A percentile compares a stretch with the other conserved stretches of the same genome.
phyloP scores from a whole-genome alignment of 1,140 invertebrate genomes.

The Lineus longissimus region DNA sequence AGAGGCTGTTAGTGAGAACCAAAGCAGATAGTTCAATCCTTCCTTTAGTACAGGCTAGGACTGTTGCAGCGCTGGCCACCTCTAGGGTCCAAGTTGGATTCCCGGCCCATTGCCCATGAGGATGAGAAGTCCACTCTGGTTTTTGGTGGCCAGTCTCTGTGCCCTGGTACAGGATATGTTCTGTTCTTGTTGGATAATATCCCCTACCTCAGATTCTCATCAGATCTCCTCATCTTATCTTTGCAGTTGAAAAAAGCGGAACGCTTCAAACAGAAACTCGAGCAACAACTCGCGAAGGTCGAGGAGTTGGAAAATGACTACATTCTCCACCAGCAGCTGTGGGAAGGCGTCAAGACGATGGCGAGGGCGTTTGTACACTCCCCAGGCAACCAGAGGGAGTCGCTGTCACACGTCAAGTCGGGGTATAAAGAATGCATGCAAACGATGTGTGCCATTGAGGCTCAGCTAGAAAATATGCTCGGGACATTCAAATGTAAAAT shows the following conservation, averaged over 20 bases:
- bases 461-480: slow-evolving; percentile 58
- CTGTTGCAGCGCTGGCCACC: no score
- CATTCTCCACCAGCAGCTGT: slow-evolving; percentile 54
- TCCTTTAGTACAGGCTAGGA: no score
- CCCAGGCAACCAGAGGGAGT: slow-evolving; percentile 54
- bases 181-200: no score
- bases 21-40: no score
- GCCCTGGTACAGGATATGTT: no score
- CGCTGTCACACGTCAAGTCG: slow-evolving; percentile 57
- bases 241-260: background rate
- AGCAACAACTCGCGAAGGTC: slow-evolving; percentile 24
- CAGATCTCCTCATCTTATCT: no score
- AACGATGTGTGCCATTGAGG: slow-evolving; percentile 58
- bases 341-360: slow-evolving; percentile 58
- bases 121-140: no score
- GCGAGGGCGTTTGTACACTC: slow-evolving; percentile 57
- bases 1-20: no score
- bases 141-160: no score
- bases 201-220: no score
- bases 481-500: slow-evolving; percentile 59
- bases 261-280: background rate
- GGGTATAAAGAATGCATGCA: slow-evolving; percentile 60
- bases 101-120: no score
- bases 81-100: no score
- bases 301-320: slow-evolving; percentile 60